Conservation (phyloP, 2,888 invertebrate species). For the Drosophila austrosaltans region DNA sequence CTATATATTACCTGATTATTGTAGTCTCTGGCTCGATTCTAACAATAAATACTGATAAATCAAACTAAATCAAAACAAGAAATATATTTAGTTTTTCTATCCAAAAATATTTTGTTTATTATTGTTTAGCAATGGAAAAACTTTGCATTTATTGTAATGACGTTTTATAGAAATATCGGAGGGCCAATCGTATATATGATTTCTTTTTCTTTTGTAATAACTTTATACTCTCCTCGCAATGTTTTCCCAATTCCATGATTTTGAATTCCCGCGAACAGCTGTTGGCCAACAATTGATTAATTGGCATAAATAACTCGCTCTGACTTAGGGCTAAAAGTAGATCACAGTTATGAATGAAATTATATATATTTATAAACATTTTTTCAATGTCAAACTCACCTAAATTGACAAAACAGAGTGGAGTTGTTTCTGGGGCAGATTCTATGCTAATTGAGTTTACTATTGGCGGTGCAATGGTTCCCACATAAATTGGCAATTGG, state of each 20-base stretch:
- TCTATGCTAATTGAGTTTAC: conserved; percentile 4
- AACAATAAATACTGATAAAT: conserved; percentile 10
- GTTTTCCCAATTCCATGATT: conserved; percentile 20
- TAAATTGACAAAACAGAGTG: conserved; percentile 52
- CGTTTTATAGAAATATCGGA: conserved; percentile 48
- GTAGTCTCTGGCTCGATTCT: not conserved
- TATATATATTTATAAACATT: not conserved
- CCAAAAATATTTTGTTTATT: not conserved
- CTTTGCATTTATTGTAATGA: conserved; percentile 18
- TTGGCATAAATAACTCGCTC: conserved; percentile 37
- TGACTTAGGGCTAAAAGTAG: conserved; percentile 44
- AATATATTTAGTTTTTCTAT: not conserved
- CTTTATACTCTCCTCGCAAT: conserved; percentile 52
- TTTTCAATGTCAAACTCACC: conserved; percentile 40
- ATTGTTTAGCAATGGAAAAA: not conserved
- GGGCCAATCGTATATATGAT: conserved; percentile 56
- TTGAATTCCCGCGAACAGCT: conserved; percentile 50
- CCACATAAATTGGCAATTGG: conserved; percentile 51
- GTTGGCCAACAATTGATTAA: conserved; percentile 43
- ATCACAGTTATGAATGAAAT: conserved; percentile 2
- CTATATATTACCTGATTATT: not conserved
- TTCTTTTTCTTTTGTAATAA: conserved; percentile 55
- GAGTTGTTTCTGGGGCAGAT: not conserved
- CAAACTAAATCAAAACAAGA: conserved; percentile 1
- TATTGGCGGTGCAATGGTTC: conserved; percentile 60